These are phyloP conservation scores for Opisthograptis luteolata DNA, from an alignment of 2,888 invertebrate species.

Conservation along the genomic window DNA sequence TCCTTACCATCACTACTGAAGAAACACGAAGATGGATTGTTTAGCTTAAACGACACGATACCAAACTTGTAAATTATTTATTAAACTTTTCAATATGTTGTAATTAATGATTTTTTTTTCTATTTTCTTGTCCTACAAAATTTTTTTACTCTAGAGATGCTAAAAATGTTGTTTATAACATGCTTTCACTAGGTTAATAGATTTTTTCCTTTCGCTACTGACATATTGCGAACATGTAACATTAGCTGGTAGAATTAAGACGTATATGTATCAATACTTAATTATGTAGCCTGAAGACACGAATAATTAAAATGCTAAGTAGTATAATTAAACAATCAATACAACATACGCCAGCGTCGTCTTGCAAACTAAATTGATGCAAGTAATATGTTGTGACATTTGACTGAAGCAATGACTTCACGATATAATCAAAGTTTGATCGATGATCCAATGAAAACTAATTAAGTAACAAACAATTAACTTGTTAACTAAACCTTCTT, in stretches of 20 bases:
- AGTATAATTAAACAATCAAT: constrained; percentile 20
- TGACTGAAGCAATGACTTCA: constrained; percentile 7
- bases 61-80: constrained; percentile 27
- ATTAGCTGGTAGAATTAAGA: too few species aligned
- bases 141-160: too few species aligned
- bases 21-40: neutral
- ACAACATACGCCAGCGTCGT: constrained; percentile 8
- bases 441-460: neutral
- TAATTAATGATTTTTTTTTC: neutral
- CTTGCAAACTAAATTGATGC: constrained; percentile 18
- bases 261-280: neutral
- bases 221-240: too few species aligned
- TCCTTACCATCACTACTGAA: constrained; percentile 52
- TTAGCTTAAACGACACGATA: constrained; percentile 10
- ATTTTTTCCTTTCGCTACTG: too few species aligned
- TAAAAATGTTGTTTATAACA: too few species aligned
- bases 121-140: neutral
- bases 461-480: neutral
- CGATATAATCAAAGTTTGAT: constrained; percentile 5
- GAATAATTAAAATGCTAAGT: constrained; percentile 6
- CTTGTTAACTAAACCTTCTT: too few species aligned
- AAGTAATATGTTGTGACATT: constrained; percentile 17
- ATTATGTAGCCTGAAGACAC: neutral
- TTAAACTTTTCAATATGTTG: constrained; percentile 6
- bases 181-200: too few species aligned